Percentiles rank a stretch among this genome's conserved stretches.
Evolutionary conservation across 2,888 invertebrate species (phyloP).

Genomic region (Rhingia rostrata): DNA sequence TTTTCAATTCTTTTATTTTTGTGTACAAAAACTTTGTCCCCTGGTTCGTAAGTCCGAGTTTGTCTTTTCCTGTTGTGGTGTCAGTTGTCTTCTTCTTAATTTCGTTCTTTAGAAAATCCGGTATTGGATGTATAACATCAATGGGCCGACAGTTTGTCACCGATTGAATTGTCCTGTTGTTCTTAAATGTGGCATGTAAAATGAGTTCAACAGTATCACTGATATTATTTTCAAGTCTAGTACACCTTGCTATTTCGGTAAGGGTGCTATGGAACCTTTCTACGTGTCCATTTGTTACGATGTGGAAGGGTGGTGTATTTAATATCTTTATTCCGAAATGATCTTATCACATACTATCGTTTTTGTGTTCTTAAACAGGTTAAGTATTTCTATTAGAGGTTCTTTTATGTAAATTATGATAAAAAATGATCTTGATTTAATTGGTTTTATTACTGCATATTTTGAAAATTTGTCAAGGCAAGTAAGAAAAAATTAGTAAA

Average conservation of each 20-base stretch:
- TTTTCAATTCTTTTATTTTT: too few species aligned
- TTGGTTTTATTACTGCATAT: conserved; percentile 22
- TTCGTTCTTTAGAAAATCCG: neutral
- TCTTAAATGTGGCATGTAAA: conserved; percentile 14
- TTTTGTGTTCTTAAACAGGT: conserved; percentile 17
- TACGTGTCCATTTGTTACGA: conserved; percentile 29
- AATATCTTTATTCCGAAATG: conserved; percentile 12
- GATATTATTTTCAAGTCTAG: conserved; percentile 28
- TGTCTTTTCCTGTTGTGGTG: too few species aligned
- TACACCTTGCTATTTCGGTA: conserved; percentile 45
- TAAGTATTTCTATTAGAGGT: conserved; percentile 14
- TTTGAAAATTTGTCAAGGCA: conserved; percentile 41
- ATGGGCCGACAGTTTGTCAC: conserved; percentile 20
- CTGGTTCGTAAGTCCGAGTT: too few species aligned
- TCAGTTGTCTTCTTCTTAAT: conserved; percentile 4
- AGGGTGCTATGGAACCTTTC: conserved; percentile 47
- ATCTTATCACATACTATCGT: conserved; percentile 25
- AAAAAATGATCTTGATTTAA: conserved; percentile 27
- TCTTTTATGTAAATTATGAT: conserved; percentile 26
- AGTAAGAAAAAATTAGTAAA: conserved; percentile 40
- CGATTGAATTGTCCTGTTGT: conserved; percentile 52
- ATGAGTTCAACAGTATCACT: conserved; percentile 5
- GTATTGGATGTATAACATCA: conserved; percentile 8
- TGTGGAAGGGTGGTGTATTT: conserved; percentile 15
- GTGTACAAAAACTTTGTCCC: too few species aligned